A percentile compares a stretch with the other conserved stretches of the same genome.
phyloP scores from a whole-genome alignment of 2,888 invertebrate genomes.

The Amphimallon solstitiale region DNA sequence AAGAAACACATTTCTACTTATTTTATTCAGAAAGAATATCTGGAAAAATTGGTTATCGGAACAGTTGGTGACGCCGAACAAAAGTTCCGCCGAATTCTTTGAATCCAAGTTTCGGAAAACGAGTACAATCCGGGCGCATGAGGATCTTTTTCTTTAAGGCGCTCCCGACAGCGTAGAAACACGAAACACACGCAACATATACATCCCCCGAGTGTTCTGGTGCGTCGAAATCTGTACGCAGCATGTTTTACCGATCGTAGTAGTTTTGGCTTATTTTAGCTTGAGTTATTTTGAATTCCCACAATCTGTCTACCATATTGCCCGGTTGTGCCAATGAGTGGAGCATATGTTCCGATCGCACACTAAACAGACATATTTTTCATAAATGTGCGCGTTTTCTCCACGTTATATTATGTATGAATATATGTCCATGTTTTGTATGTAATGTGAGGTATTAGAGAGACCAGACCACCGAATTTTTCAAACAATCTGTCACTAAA shows the following conservation, averaged over 20 bases:
- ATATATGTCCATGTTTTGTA: too few relatives aligned
- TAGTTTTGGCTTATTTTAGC: constrained; percentile 61
- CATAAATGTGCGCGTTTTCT: constrained; percentile 31
- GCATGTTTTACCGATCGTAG: constrained; percentile 57
- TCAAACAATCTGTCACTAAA: constrained; percentile 16
- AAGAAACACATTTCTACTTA: background rate
- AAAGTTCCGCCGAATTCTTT: constrained; percentile 15
- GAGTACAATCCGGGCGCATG: constrained; percentile 19
- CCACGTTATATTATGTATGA: background rate
- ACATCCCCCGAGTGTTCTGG: constrained; percentile 34
- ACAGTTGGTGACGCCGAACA: background rate
- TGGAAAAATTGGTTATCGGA: background rate
- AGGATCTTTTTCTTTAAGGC: constrained; percentile 20
- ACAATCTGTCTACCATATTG: constrained; percentile 63
- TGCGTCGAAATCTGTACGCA: constrained; percentile 58
- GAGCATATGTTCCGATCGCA: constrained; percentile 57
- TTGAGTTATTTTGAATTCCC: constrained; percentile 62
- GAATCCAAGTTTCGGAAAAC: constrained; percentile 14
- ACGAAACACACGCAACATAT: constrained; percentile 22
- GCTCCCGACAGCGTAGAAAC: constrained; percentile 20
- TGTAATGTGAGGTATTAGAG: constrained; percentile 22
- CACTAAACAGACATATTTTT: constrained; percentile 51
- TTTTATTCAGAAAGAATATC: constrained; percentile 4
- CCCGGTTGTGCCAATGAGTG: constrained; percentile 56
- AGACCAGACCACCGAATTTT: constrained; percentile 16